Evolutionary conservation across 2,797 vertebrate species (phyloP).

Genomic region (Zenarchopterus dispar): DNA sequence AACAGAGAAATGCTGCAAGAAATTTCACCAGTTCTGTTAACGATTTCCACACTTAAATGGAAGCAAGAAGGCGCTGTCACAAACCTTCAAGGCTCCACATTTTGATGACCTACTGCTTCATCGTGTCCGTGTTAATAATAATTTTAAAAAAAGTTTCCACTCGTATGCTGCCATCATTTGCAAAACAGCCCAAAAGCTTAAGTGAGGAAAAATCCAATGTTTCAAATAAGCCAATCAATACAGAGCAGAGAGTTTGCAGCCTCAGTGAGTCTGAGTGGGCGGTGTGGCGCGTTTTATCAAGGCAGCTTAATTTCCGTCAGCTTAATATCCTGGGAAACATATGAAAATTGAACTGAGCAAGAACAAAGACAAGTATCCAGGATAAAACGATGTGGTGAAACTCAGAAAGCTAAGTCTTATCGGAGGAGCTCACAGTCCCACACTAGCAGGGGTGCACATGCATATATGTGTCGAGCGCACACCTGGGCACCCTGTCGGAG

Average conservation of each 20-base stretch:
- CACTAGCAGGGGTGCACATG: slow-evolving; percentile 7
- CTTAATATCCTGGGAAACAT: slow-evolving; percentile 77
- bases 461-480: not conserved
- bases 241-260: slow-evolving; percentile 53
- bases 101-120: slow-evolving; percentile 30
- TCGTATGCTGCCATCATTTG: slow-evolving; percentile 19
- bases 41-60: slow-evolving; percentile 45
- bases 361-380: slow-evolving; percentile 67
- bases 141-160: slow-evolving; percentile 12
- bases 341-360: slow-evolving; percentile 76
- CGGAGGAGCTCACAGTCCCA: slow-evolving; percentile 11
- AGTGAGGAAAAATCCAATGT: slow-evolving; percentile 46
- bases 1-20: slow-evolving; percentile 47
- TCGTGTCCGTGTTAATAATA: slow-evolving; percentile 13
- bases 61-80: slow-evolving; percentile 33
- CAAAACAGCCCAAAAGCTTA: slow-evolving; percentile 37
- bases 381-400: slow-evolving; percentile 52
- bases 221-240: slow-evolving; percentile 70
- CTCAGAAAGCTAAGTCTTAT: slow-evolving; percentile 41
- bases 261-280: slow-evolving; percentile 65
- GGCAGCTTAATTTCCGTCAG: slow-evolving; percentile 77
- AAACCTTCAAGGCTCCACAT: slow-evolving; percentile 9
- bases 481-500: slow-evolving; percentile 26
- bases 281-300: slow-evolving; percentile 70
- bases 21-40: slow-evolving; percentile 54